phyloP scores from a whole-genome alignment of 2,888 invertebrate genomes.

The Lacanobia oleracea region DNA sequence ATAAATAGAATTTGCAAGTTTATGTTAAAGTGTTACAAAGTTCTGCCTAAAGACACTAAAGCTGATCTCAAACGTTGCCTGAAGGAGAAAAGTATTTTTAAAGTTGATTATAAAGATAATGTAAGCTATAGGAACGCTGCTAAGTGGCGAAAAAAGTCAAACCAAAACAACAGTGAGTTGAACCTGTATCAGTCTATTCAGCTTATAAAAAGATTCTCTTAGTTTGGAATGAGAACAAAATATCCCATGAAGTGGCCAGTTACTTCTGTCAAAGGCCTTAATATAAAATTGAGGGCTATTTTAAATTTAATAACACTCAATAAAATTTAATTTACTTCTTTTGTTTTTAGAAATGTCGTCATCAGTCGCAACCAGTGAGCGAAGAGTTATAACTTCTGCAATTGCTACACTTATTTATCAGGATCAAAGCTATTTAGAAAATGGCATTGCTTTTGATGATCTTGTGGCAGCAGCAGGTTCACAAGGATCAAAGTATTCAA shows the following conservation, averaged over 20 bases:
- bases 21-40: constrained; percentile 93
- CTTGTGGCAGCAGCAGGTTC: constrained; percentile 92
- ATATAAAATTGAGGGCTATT: neutral
- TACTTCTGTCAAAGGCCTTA: constrained; percentile 24
- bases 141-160: constrained; percentile 91
- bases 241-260: constrained; percentile 2
- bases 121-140: constrained; percentile 96
- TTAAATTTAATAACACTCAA: neutral
- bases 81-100: constrained; percentile 93
- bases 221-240: constrained; percentile 16
- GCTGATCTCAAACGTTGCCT: constrained; percentile 94
- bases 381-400: constrained; percentile 92
- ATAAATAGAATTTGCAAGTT: constrained; percentile 95
- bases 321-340: constrained; percentile 3
- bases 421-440: constrained; percentile 93
- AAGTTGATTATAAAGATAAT: constrained; percentile 96
- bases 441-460: constrained; percentile 93
- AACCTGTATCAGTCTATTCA: constrained; percentile 47
- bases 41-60: constrained; percentile 92
- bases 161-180: constrained; percentile 81
- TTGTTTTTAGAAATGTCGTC: constrained; percentile 85
- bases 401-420: constrained; percentile 93
- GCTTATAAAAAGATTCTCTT: constrained; percentile 24
- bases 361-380: constrained; percentile 83
- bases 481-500: constrained; percentile 92